These are phyloP conservation scores for Mycetomoellerius zeteki DNA, from an alignment of 1,140 invertebrate genomes.

Conservation along the genomic window DNA sequence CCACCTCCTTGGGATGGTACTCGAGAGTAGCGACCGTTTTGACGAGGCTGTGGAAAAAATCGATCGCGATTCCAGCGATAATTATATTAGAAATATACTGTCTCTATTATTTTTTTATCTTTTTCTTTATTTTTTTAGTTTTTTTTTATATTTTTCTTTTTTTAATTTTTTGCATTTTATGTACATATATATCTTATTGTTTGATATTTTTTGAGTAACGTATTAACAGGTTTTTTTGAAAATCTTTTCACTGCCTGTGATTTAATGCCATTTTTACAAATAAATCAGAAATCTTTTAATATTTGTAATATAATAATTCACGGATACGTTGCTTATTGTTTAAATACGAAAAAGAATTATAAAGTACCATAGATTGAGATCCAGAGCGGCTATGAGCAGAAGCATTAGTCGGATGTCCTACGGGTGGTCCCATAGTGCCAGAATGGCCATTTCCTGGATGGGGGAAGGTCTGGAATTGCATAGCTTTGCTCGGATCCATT, in stretches of 20 bases:
- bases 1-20: slow-evolving; percentile 86
- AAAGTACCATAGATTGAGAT: slow-evolving; percentile 93
- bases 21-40: slow-evolving; percentile 92
- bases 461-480: slow-evolving; percentile 96
- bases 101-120: no score
- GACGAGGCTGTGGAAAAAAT: slow-evolving; percentile 88
- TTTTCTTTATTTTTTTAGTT: no score
- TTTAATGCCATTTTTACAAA: no score
- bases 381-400: slow-evolving; percentile 93
- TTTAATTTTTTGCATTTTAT: no score
- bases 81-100: no score
- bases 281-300: background rate
- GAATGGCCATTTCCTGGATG: slow-evolving; percentile 92
- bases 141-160: no score
- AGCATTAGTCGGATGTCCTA: slow-evolving; percentile 88
- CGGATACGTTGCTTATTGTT: background rate
- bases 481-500: slow-evolving; percentile 96
- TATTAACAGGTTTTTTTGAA: no score
- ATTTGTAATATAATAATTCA: background rate
- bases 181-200: no score
- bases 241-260: no score
- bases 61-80: background rate
- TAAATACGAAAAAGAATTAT: background rate
- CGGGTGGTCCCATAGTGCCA: slow-evolving; percentile 92
- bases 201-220: no score